Evolutionary conservation across 2,113 vertebrate species (phyloP).

Genomic region (Dromiciops gliroides): DNA sequence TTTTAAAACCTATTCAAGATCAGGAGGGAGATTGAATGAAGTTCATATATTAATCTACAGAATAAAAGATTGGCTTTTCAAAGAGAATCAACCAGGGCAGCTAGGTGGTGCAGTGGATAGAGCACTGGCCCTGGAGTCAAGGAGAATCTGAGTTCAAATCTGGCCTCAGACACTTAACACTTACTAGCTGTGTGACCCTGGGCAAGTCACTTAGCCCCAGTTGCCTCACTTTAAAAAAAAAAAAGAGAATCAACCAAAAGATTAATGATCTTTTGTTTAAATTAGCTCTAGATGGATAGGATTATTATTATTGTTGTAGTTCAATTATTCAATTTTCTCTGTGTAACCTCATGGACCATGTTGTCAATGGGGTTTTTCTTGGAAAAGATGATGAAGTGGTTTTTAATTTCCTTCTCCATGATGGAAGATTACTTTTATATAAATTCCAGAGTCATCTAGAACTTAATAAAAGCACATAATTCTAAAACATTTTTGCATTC

Average conservation of each 20-base stretch:
- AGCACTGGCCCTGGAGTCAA: too few relatives aligned
- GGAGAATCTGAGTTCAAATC: too few relatives aligned
- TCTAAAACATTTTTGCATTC: background rate
- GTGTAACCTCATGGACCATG: background rate
- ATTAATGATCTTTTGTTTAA: conserved; percentile 28
- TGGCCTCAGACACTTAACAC: too few relatives aligned
- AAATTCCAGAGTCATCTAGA: background rate
- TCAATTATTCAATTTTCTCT: background rate
- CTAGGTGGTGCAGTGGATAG: too few relatives aligned
- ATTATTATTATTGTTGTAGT: background rate
- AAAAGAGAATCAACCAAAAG: conserved; percentile 3
- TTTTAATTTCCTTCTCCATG: background rate
- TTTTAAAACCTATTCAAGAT: background rate
- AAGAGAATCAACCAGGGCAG: conserved; percentile 7
- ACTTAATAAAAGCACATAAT: background rate
- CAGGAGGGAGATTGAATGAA: background rate
- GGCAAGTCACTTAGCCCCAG: too few relatives aligned
- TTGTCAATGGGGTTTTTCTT: background rate
- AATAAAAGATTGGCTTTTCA: background rate
- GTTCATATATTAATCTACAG: background rate
- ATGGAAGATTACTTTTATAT: background rate
- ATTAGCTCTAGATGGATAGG: background rate
- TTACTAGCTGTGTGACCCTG: too few relatives aligned
- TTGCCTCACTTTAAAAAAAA: conserved; percentile 1
- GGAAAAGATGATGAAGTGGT: background rate